Conservation (phyloP, 2,797 vertebrate genomes). For the Alfaro cultratus region DNA sequence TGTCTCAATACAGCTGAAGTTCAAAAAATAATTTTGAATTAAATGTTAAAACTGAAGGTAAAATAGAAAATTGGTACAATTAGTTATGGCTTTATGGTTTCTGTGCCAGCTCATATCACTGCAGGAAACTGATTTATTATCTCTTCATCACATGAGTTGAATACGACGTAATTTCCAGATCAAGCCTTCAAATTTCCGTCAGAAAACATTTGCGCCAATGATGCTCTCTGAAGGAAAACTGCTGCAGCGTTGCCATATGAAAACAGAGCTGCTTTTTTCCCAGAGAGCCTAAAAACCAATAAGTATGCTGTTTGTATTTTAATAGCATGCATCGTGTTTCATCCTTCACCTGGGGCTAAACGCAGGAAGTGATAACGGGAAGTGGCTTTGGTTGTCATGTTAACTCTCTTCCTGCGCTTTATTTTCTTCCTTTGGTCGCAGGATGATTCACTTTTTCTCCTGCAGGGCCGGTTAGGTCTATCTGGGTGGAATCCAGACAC, state of each 20-base stretch:
- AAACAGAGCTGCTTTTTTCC: neutral
- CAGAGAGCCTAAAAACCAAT: neutral
- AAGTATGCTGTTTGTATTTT: neutral
- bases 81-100: neutral
- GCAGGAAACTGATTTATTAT: neutral
- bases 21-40: neutral
- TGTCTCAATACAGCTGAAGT: too few species aligned
- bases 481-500: conserved; percentile 68
- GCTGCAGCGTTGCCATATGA: neutral
- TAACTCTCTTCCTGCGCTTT: conserved; percentile 44
- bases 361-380: conserved; percentile 29
- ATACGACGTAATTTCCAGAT: neutral
- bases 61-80: neutral
- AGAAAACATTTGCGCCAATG: neutral
- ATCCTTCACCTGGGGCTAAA: conserved; percentile 33
- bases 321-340: conserved; percentile 32
- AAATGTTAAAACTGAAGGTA: neutral
- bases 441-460: conserved; percentile 57
- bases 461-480: conserved; percentile 56
- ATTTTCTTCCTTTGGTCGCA: conserved; percentile 38
- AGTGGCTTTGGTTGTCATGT: conserved; percentile 48
- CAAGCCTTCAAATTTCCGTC: neutral
- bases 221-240: neutral
- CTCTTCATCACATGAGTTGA: neutral
- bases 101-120: neutral